Conservation (phyloP, 2,888 invertebrate species). For the Cerastis rubricosa region DNA sequence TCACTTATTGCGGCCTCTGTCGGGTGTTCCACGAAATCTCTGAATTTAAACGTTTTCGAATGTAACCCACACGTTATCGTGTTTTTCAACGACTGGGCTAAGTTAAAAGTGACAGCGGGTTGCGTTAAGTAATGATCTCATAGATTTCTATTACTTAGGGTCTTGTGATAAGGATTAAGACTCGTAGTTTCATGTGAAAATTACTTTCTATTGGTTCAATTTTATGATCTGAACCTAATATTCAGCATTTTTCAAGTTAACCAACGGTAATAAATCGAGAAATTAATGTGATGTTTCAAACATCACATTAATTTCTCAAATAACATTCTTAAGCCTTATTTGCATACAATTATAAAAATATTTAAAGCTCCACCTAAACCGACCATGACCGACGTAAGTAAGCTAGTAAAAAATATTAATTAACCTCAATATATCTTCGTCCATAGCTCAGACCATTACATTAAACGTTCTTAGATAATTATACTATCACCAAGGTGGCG, state of each 20-base stretch:
- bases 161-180: neutral
- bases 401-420: conserved; percentile 1
- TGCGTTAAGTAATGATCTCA: neutral
- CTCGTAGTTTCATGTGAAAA: neutral
- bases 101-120: conserved; percentile 28
- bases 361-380: neutral
- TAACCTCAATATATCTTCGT: conserved; percentile 32
- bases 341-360: neutral
- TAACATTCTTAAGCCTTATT: neutral
- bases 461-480: conserved; percentile 84
- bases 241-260: neutral
- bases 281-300: too few relatives aligned
- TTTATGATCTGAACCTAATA: neutral
- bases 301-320: neutral
- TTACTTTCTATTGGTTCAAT: neutral
- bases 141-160: too few relatives aligned
- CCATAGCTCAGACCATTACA: conserved; percentile 62
- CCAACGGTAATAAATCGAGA: too few relatives aligned
- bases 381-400: conserved; percentile 2
- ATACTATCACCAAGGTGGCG: conserved; percentile 85
- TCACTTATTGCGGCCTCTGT: conserved; percentile 78
- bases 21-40: conserved; percentile 77
- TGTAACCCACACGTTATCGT: conserved; percentile 78
- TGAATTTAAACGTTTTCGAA: conserved; percentile 85
- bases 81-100: conserved; percentile 66